Percentiles rank a stretch among this genome's conserved stretches.
Conservation (phyloP, 2,113 vertebrate species). For the Zapus hudsonius region DNA sequence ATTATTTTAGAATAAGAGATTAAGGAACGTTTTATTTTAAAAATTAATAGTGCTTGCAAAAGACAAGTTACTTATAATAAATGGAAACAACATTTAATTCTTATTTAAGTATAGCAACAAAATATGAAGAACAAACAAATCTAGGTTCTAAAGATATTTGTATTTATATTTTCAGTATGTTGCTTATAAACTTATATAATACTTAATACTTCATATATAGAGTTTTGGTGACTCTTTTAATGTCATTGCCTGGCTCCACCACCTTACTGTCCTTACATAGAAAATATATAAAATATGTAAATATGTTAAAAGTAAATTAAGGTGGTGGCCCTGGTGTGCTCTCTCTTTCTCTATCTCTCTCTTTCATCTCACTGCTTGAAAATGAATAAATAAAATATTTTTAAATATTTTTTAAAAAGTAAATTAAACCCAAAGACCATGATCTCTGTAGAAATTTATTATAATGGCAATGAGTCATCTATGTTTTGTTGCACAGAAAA, state of each 20-base stretch:
- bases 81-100: not conserved
- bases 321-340: too few relatives aligned
- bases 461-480: too few relatives aligned
- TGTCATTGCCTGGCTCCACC: not conserved
- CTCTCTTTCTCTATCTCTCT: too few relatives aligned
- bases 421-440: not conserved
- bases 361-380: too few relatives aligned
- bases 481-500: too few relatives aligned
- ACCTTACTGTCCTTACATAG: not conserved
- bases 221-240: not conserved
- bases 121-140: not conserved
- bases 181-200: too few relatives aligned
- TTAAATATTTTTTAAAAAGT: not conserved
- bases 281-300: slow-evolving; percentile 10
- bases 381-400: too few relatives aligned
- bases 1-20: too few relatives aligned
- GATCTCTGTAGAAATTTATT: not conserved
- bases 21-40: slow-evolving; percentile 13
- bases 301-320: not conserved
- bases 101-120: not conserved
- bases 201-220: not conserved
- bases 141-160: not conserved
- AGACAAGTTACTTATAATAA: slow-evolving; percentile 19
- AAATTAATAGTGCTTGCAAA: not conserved
- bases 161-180: not conserved